phyloP scores from a whole-genome alignment of 1,140 invertebrate species.

The Globodera ellingtonae region DNA sequence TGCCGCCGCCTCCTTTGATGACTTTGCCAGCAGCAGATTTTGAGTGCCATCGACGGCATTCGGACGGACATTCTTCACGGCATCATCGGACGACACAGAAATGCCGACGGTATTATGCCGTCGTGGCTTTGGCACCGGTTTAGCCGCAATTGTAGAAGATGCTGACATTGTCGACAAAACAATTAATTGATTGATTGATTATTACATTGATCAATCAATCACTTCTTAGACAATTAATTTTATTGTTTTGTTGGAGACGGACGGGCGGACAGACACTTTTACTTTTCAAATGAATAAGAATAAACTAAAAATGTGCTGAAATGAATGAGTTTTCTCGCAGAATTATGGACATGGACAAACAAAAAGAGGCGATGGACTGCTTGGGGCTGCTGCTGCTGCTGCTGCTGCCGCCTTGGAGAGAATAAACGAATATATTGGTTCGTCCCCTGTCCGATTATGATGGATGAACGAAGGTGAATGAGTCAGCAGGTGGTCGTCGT shows the following conservation, averaged over 20 bases:
- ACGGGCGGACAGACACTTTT: no score
- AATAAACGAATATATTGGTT: background rate
- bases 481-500: background rate
- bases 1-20: background rate
- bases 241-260: no score
- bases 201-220: no score
- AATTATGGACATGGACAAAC: background rate
- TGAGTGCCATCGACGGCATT: no score
- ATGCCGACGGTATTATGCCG: background rate
- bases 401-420: background rate
- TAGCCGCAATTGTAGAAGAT: background rate
- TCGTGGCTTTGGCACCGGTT: slow-evolving; percentile 1
- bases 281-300: no score
- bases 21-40: no score
- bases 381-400: no score
- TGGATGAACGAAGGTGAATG: background rate
- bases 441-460: background rate
- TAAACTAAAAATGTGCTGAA: no score
- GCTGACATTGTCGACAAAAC: no score
- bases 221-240: no score
- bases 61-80: background rate
- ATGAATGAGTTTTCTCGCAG: no score
- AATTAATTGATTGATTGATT: no score
- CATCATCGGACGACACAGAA: background rate
- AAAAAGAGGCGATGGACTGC: background rate